Conservation (phyloP, 2,113 vertebrate species). For the Riparia riparia region DNA sequence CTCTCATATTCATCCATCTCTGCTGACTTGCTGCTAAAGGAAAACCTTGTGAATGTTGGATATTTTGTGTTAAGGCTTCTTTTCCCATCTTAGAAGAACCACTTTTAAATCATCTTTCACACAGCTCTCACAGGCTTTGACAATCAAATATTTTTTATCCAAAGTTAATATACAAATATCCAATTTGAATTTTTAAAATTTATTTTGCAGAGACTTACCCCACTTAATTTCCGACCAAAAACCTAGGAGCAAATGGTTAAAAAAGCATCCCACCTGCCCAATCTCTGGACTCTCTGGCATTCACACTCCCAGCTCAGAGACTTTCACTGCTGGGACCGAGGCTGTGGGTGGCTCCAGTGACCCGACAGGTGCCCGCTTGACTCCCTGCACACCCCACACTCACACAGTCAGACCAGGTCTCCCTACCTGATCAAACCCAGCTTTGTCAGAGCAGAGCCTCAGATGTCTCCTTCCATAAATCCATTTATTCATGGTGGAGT, state of each 20-base stretch:
- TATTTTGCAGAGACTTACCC: background rate
- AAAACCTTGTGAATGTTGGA: accelerated
- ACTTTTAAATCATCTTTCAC: background rate
- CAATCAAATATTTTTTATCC: background rate
- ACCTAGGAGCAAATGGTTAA: background rate
- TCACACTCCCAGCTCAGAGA: background rate
- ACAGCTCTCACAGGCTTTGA: accelerated
- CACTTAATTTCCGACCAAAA: background rate
- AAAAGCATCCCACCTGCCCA: background rate
- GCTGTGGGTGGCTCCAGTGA: background rate
- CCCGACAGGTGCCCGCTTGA: accelerated
- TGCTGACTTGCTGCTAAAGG: background rate
- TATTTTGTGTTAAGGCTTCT: background rate
- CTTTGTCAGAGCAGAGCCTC: background rate
- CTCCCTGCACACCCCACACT: background rate
- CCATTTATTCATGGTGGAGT: accelerated
- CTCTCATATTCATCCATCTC: background rate
- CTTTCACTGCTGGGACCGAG: accelerated
- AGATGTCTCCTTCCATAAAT: background rate
- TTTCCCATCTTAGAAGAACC: background rate
- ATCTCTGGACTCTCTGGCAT: background rate
- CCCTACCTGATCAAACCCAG: accelerated
- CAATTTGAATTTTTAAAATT: background rate
- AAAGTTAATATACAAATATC: background rate
- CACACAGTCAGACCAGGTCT: background rate